Base-by-base conservation (phyloP, 1,140 invertebrate genomes). In the Zaprionus kolodkinae region DNA sequence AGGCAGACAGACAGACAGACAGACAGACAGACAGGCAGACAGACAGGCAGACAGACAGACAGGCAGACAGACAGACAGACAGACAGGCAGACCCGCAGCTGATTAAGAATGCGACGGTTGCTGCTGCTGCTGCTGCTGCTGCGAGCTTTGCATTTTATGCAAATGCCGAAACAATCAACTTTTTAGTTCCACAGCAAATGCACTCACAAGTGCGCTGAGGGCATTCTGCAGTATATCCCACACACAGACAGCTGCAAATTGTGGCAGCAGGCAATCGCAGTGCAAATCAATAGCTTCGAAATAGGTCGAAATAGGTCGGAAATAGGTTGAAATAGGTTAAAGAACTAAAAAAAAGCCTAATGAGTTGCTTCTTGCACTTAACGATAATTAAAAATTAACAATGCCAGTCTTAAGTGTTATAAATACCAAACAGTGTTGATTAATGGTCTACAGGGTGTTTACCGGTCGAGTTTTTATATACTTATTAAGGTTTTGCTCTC, bases 161-260 rank as follows among this genome's bases (percentile, higher is more conserved):
- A 86, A 86, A 86, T 86, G 81, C 30, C 78, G 64, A 65, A 68
- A 82, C 79, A 86, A 85, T 84, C 73, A 80, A 78, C 65, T 85
- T 78, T 84, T 85, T 78, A 69, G 73, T 78, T 81, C 63, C 54
- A 38, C 56, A 30, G 11, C 70, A 35, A 38, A 66, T 60, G 40
- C 69, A 50, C 36, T 72, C 56, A 48, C 21, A 36, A 64, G 50
- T 45, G n/a, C 35, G 40, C 40, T 43, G 6, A 6, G 48, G 4
- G 4, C n/a, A n/a, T n/a, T n/a, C n/a, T n/a, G n/a, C n/a, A n/a
- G n/a, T n/a, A n/a, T n/a, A n/a, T n/a, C 6, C 4, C 2, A 1
- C 25, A 27, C 2, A 4, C 25, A 27, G 40, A 43, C 40, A 43
- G n/a, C 6, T 54, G 50, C 21, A 30, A 21, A 52, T 13, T 21